Conservation (phyloP, 2,888 invertebrate species). For the Magallana nippona region DNA sequence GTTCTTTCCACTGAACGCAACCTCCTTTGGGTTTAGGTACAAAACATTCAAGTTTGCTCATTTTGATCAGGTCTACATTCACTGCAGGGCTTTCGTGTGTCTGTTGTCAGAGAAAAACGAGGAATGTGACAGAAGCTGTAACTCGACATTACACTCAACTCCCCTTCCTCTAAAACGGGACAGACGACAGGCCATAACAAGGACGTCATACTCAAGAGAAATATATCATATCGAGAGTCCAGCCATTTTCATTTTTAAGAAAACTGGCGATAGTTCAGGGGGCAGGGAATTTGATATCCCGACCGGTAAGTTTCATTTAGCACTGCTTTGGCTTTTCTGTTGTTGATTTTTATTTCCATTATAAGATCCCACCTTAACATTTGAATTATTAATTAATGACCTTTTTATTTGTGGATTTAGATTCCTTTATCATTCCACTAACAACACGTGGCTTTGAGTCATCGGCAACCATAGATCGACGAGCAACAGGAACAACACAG, state of each 20-base stretch:
- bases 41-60: constrained; percentile 71
- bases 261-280: neutral
- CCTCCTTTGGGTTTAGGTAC: constrained; percentile 69
- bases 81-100: constrained; percentile 73
- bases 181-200: constrained; percentile 32
- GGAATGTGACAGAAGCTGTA: constrained; percentile 70
- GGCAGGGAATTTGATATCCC: constrained; percentile 21
- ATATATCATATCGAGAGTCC: constrained; percentile 48
- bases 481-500: neutral
- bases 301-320: neutral
- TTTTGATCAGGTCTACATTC: constrained; percentile 64
- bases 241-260: constrained; percentile 39
- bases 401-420: neutral
- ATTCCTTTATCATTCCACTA: neutral
- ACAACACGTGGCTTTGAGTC: neutral
- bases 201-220: constrained; percentile 5
- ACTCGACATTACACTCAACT: constrained; percentile 55
- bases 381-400: neutral
- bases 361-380: no score
- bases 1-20: constrained; percentile 68
- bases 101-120: constrained; percentile 60
- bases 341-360: no score
- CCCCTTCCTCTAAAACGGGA: constrained; percentile 48
- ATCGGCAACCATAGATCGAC: neutral
- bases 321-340: no score